Evolutionary conservation across 2,113 vertebrate genomes (phyloP).

Genomic region (Synodontis membranacea): DNA sequence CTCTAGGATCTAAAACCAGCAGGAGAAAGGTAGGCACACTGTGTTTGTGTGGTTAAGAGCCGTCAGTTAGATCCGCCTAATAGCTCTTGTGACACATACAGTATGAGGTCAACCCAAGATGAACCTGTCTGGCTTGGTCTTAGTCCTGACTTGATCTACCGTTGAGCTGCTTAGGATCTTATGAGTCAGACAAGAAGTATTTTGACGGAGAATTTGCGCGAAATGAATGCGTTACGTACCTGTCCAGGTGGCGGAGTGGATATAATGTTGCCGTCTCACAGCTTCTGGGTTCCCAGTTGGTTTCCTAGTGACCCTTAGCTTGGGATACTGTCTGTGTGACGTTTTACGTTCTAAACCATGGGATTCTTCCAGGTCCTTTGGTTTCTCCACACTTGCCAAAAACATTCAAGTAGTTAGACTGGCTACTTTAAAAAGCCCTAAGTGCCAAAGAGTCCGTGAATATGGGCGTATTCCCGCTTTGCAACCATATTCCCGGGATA

Average conservation of each 20-base stretch:
- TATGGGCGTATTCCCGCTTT: background rate
- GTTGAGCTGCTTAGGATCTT: background rate
- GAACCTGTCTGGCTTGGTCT: background rate
- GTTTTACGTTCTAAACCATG: background rate
- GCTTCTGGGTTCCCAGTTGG: background rate
- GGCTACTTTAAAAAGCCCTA: background rate
- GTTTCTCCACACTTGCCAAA: background rate
- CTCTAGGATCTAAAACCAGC: background rate
- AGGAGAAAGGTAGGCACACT: background rate
- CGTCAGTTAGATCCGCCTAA: slow-evolving; percentile 1
- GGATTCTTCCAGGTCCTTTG: background rate
- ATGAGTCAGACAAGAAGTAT: background rate
- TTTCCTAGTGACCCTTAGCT: background rate
- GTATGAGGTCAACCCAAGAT: background rate
- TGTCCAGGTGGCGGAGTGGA: background rate
- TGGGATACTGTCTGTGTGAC: background rate
- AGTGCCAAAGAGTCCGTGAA: background rate
- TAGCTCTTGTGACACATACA: background rate
- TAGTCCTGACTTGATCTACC: background rate
- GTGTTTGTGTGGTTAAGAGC: slow-evolving; percentile 1
- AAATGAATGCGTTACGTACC: background rate
- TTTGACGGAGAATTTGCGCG: background rate
- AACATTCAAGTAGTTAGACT: background rate
- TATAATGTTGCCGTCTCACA: background rate
- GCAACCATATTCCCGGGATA: background rate